phyloP scores from a whole-genome alignment of 2,888 invertebrate species.

The Mimachlamys varia region DNA sequence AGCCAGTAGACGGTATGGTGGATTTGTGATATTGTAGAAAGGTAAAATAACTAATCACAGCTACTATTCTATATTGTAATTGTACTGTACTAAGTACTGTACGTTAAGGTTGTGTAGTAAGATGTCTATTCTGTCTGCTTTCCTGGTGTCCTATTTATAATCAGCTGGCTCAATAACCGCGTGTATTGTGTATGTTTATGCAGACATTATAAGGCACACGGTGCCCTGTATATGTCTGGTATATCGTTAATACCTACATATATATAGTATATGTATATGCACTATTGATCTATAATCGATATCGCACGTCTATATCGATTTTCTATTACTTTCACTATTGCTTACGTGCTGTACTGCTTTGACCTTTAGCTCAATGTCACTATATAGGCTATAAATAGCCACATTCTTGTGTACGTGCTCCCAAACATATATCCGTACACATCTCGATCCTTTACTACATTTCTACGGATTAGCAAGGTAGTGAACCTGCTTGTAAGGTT shows the following conservation, averaged over 20 bases:
- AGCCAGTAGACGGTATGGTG: background rate
- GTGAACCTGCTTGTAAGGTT: too few species aligned
- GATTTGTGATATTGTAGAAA: background rate
- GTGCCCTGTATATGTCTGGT: background rate
- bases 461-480: background rate
- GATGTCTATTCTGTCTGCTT: too few species aligned
- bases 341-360: background rate
- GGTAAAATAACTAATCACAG: background rate
- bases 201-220: background rate
- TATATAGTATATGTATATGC: background rate
- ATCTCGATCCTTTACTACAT: background rate
- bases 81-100: background rate
- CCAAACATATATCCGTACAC: background rate
- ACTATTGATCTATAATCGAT: background rate
- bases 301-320: background rate
- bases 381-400: background rate
- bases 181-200: background rate
- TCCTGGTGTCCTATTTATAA: background rate
- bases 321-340: background rate
- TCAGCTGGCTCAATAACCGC: background rate
- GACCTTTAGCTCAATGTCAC: slow-evolving; percentile 29
- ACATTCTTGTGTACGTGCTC: background rate
- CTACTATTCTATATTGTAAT: background rate
- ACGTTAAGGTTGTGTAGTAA: background rate
- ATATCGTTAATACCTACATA: background rate